Conservation (phyloP, 2,888 invertebrate genomes). For the Phorcus lineatus region DNA sequence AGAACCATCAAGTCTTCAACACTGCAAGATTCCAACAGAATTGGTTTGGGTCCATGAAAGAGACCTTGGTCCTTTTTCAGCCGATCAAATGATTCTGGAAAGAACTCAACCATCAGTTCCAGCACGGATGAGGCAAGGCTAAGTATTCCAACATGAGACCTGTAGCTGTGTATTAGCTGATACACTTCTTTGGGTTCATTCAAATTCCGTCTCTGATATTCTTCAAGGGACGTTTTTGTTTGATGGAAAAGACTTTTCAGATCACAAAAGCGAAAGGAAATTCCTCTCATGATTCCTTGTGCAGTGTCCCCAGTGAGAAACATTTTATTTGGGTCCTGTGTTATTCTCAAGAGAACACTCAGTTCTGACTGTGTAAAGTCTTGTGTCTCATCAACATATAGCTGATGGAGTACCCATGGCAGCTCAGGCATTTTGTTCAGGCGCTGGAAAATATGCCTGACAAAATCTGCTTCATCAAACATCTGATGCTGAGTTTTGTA, state of each 20-base stretch:
- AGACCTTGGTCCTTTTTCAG: conserved; percentile 66
- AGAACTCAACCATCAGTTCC: conserved; percentile 66
- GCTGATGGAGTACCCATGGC: conserved; percentile 43
- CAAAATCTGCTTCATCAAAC: conserved; percentile 63
- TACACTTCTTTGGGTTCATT: conserved; percentile 45
- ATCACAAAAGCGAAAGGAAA: conserved; percentile 68
- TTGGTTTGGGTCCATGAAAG: conserved; percentile 66
- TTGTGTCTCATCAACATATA: conserved; percentile 70
- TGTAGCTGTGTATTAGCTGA: conserved; percentile 66
- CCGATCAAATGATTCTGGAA: conserved; percentile 69
- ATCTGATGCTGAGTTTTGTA: conserved; percentile 45
- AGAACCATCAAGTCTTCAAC: conserved; percentile 47
- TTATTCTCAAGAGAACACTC: conserved; percentile 58
- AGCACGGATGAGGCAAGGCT: conserved; percentile 64
- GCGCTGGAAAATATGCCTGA: conserved; percentile 41
- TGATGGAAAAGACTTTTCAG: conserved; percentile 64
- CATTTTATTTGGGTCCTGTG: conserved; percentile 66
- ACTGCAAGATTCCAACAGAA: conserved; percentile 65
- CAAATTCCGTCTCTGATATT: conserved; percentile 46
- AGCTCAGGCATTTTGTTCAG: conserved; percentile 11
- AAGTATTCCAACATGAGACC: conserved; percentile 70
- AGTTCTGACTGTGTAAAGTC: conserved; percentile 71
- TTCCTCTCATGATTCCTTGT: conserved; percentile 71
- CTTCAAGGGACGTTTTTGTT: conserved; percentile 53
- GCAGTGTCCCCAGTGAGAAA: conserved; percentile 71